Evolutionary conservation across 2,888 invertebrate genomes (phyloP).

Genomic region (Orgyia antiqua): DNA sequence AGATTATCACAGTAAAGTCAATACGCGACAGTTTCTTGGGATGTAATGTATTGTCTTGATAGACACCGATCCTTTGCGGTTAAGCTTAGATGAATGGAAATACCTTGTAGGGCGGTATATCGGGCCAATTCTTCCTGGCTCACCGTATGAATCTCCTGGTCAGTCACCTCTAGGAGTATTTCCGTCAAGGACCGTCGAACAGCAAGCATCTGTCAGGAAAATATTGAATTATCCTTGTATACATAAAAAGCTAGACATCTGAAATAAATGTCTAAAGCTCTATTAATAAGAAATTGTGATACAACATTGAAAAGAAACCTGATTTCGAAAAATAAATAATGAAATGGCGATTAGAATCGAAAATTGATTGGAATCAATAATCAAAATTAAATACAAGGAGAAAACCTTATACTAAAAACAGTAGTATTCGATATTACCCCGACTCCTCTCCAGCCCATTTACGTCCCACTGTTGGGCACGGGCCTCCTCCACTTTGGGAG

Average conservation of each 20-base stretch:
- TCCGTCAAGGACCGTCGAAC: slow-evolving; percentile 94
- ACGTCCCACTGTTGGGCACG: no score
- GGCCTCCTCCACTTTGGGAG: no score
- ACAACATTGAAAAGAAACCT: no score
- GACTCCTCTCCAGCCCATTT: no score
- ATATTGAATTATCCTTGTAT: not conserved
- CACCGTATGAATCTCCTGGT: slow-evolving; percentile 90
- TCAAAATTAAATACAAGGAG: no score
- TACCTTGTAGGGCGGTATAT: slow-evolving; percentile 91
- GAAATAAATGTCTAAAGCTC: no score
- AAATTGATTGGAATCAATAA: no score
- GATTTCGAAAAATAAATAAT: no score
- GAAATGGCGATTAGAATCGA: no score
- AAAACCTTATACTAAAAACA: no score
- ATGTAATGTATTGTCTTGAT: slow-evolving; percentile 47
- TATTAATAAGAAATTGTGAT: no score
- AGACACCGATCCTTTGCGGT: slow-evolving; percentile 41
- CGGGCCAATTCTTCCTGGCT: slow-evolving; percentile 91
- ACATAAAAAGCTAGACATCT: not conserved
- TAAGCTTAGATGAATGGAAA: slow-evolving; percentile 68
- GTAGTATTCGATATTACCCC: no score
- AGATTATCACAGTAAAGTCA: slow-evolving; percentile 48
- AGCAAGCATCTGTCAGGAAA: slow-evolving; percentile 84
- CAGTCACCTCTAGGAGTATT: slow-evolving; percentile 95
- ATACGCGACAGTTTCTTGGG: slow-evolving; percentile 47